phyloP scores from a whole-genome alignment of 2,888 invertebrate genomes.

The Therioaphis trifolii region DNA sequence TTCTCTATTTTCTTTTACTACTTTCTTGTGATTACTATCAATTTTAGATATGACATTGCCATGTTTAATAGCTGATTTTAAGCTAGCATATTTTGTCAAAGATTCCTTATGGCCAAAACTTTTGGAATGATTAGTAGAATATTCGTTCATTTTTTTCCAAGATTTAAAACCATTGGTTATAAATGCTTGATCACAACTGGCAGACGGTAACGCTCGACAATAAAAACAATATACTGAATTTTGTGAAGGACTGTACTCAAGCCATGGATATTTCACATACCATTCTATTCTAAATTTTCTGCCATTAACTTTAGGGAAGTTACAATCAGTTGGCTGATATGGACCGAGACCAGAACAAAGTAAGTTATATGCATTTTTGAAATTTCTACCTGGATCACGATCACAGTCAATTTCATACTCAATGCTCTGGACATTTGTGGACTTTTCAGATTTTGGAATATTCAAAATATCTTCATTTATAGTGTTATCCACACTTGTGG shows the following conservation, averaged over 20 bases:
- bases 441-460: too few relatives aligned
- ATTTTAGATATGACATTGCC: not conserved
- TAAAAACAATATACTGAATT: too few relatives aligned
- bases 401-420: constrained; percentile 7
- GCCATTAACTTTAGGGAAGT: not conserved
- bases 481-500: too few relatives aligned
- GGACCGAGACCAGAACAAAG: constrained; percentile 4
- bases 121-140: too few relatives aligned
- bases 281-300: not conserved
- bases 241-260: too few relatives aligned
- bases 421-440: too few relatives aligned
- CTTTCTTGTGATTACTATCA: not conserved
- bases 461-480: too few relatives aligned
- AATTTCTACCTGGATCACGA: not conserved
- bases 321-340: constrained; percentile 7
- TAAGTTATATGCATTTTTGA: not conserved
- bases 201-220: not conserved
- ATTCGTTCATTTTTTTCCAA: constrained; percentile 13
- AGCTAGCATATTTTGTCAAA: not conserved
- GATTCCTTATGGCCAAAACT: not conserved
- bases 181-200: not conserved
- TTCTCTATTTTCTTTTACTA: constrained; percentile 10
- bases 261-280: not conserved
- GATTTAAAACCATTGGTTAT: not conserved
- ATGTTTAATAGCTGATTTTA: not conserved